Conservation (phyloP, 2,888 invertebrate species). For the Spodoptera picta region DNA sequence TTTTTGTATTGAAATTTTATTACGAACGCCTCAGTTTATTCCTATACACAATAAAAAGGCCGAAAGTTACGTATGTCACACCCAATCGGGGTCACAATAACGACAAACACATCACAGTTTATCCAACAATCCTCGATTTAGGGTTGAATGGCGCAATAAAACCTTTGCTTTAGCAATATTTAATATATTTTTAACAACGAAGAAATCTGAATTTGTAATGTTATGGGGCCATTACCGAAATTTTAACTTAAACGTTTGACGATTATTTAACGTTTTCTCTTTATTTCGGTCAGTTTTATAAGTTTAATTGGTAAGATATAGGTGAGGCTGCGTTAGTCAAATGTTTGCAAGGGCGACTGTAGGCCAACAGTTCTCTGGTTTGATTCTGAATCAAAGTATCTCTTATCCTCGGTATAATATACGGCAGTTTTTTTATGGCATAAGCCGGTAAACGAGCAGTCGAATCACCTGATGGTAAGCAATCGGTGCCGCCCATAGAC, state of each 20-base stretch:
- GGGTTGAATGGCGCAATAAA: constrained; percentile 33
- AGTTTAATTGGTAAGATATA: constrained; percentile 13
- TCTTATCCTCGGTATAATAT: no score
- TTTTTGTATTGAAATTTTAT: no score
- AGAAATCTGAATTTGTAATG: constrained; percentile 23
- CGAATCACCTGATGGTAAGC: no score
- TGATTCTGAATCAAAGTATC: no score
- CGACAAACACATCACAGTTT: constrained; percentile 39
- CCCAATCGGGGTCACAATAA: constrained; percentile 35
- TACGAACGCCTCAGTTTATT: no score
- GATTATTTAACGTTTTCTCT: constrained; percentile 29
- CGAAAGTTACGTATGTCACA: constrained; percentile 6
- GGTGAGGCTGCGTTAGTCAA: constrained; percentile 2
- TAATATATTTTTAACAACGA: constrained; percentile 26
- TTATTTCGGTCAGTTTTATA: constrained; percentile 36
- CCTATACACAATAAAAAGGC: no score
- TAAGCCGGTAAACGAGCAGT: no score
- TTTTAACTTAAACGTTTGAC: constrained; percentile 11
- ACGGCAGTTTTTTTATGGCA: no score
- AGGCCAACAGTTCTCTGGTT: no score
- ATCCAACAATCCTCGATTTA: constrained; percentile 9
- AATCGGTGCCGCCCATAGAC: no score
- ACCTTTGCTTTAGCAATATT: constrained; percentile 16
- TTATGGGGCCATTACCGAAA: constrained; percentile 26
- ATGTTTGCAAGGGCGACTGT: no score